A percentile compares a stretch with the other conserved stretches of the same genome.
Evolutionary conservation across 2,888 invertebrate species (phyloP).

Genomic region (Unio pictorum): DNA sequence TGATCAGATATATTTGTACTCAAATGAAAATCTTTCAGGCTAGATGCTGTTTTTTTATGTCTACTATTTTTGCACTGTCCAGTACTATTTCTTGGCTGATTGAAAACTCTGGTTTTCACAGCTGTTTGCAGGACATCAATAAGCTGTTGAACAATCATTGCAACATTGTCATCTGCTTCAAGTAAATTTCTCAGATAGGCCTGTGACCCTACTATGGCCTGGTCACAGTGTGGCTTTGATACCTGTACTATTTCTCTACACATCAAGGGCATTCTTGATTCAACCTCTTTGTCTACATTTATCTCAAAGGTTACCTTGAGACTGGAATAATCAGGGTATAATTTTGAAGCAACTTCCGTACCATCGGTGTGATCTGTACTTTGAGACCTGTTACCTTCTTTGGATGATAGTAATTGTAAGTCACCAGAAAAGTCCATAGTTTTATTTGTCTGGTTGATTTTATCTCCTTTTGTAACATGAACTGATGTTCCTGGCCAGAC

Average conservation of each 20-base stretch:
- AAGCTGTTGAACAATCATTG: conserved; percentile 43
- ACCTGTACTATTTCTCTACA: too few species aligned
- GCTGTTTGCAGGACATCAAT: conserved; percentile 62
- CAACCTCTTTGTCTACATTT: conserved; percentile 18
- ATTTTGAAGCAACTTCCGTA: conserved; percentile 5
- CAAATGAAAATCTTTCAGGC: too few species aligned
- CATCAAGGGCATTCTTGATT: conserved; percentile 6
- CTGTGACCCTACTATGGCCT: too few species aligned
- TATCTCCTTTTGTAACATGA: conserved; percentile 16
- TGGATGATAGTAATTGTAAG: not conserved
- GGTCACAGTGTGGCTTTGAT: too few species aligned
- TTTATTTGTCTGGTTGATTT: conserved; percentile 3
- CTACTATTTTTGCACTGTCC: not conserved
- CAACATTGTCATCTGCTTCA: too few species aligned
- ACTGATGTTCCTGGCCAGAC: conserved; percentile 52
- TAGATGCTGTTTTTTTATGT: not conserved
- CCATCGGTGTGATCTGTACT: not conserved
- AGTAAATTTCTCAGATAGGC: too few species aligned
- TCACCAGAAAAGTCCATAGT: not conserved
- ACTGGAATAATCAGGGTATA: conserved; percentile 11
- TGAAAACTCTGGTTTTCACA: conserved; percentile 54
- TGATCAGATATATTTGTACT: not conserved
- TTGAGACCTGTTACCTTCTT: not conserved
- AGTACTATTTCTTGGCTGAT: conserved; percentile 33
- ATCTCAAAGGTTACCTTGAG: conserved; percentile 15